Evolutionary conservation across 2,113 vertebrate genomes (phyloP).

Genomic region (Phainopepla nitens): DNA sequence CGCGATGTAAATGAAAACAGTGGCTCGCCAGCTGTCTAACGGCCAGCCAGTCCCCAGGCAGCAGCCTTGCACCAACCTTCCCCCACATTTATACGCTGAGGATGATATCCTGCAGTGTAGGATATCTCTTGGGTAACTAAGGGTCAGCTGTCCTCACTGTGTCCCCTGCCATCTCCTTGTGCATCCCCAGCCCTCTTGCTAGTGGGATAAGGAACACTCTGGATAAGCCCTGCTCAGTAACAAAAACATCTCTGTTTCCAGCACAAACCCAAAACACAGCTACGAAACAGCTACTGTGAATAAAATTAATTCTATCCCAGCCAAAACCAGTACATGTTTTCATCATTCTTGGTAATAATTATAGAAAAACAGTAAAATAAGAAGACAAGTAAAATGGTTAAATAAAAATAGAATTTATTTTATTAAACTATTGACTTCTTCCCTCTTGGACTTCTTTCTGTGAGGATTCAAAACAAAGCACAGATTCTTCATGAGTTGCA

Average conservation of each 20-base stretch:
- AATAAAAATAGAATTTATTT: neutral
- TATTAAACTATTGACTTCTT: neutral
- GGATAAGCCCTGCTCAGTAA: neutral
- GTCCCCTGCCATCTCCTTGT: fast-evolving
- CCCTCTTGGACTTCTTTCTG: neutral
- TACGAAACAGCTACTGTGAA: neutral
- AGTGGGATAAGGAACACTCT: no score
- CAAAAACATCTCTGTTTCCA: neutral
- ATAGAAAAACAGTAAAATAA: neutral
- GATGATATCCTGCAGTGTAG: fast-evolving
- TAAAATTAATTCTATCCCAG: neutral
- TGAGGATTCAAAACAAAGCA: neutral
- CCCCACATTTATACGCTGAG: neutral
- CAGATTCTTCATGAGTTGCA: neutral
- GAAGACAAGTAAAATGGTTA: neutral
- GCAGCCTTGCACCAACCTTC: fast-evolving
- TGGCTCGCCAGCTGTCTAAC: neutral
- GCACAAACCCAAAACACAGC: neutral
- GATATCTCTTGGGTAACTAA: neutral
- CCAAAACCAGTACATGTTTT: neutral
- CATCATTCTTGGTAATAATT: neutral
- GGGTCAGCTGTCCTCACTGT: fast-evolving
- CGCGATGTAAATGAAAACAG: fast-evolving
- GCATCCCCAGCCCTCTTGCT: fast-evolving
- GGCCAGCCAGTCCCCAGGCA: neutral